Evolutionary conservation across 2,888 invertebrate genomes (phyloP).

Genomic region (Ptilodon capucinus): DNA sequence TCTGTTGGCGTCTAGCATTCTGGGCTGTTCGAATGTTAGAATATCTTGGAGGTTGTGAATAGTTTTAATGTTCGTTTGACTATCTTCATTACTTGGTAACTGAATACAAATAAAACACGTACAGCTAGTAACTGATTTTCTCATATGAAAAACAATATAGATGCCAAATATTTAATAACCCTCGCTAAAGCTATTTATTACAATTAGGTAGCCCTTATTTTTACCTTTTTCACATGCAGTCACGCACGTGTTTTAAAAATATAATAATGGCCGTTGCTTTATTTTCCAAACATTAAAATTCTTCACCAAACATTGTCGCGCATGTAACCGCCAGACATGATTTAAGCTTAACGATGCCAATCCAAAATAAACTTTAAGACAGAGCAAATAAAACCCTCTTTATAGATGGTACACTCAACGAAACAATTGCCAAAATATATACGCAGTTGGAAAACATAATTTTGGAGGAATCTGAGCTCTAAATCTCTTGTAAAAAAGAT

Average conservation of each 20-base stretch:
- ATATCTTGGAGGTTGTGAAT: neutral
- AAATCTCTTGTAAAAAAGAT: neutral
- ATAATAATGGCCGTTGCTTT: constrained; percentile 3
- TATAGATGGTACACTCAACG: neutral
- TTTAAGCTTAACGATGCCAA: constrained; percentile 4
- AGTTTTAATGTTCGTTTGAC: neutral
- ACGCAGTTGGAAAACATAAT: constrained; percentile 1
- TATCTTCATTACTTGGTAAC: no score
- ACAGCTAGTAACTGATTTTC: no score
- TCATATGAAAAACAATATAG: neutral
- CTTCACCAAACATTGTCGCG: constrained; percentile 14
- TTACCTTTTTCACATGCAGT: constrained; percentile 3
- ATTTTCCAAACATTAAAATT: constrained; percentile 18
- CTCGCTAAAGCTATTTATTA: neutral
- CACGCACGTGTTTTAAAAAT: constrained; percentile 8
- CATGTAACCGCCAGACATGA: constrained; percentile 13
- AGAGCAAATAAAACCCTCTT: neutral
- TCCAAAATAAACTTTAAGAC: constrained; percentile 12
- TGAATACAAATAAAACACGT: no score
- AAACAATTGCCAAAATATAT: constrained; percentile 12
- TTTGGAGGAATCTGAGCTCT: constrained; percentile 10
- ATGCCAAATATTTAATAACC: neutral
- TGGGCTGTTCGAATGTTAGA: constrained; percentile 15
- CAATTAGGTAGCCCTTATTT: constrained; percentile 2
- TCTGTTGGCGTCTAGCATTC: constrained; percentile 32